These are phyloP conservation scores for Cynoglossus semilaevis DNA, from an alignment of 2,113 vertebrate species.

Conservation along the genomic window DNA sequence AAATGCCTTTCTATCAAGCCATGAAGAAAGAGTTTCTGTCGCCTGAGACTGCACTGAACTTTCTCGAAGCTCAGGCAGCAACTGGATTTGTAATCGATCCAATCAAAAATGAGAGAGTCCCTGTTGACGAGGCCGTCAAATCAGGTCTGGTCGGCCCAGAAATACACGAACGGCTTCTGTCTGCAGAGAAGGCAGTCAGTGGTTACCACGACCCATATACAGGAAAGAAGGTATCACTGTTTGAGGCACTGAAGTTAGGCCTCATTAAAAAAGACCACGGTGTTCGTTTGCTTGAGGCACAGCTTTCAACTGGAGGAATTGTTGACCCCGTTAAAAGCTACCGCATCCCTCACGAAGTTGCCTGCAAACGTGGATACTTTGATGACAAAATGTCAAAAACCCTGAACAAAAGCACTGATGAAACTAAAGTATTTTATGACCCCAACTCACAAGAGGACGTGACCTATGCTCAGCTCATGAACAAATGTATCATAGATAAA, in stretches of 20 bases:
- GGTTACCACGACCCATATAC: slow-evolving; percentile 93
- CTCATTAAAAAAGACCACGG: slow-evolving; percentile 86
- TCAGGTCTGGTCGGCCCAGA: slow-evolving; percentile 88
- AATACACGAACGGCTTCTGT: slow-evolving; percentile 89
- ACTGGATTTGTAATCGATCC: slow-evolving; percentile 86
- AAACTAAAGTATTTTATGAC: slow-evolving; percentile 81
- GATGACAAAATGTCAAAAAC: slow-evolving; percentile 76
- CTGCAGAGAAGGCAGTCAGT: slow-evolving; percentile 87
- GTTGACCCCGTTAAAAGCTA: slow-evolving; percentile 90
- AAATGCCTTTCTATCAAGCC: slow-evolving; percentile 85
- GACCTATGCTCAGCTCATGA: slow-evolving; percentile 83
- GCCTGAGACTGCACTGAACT: slow-evolving; percentile 74
- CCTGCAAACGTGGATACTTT: slow-evolving; percentile 85
- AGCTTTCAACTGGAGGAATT: slow-evolving; percentile 88
- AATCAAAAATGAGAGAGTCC: slow-evolving; percentile 75
- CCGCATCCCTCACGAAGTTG: slow-evolving; percentile 83
- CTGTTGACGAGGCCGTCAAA: slow-evolving; percentile 86
- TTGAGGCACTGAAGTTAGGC: slow-evolving; percentile 90
- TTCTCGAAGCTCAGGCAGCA: slow-evolving; percentile 92
- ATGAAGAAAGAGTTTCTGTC: slow-evolving; percentile 85
- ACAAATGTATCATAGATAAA: slow-evolving; percentile 80
- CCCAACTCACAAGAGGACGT: slow-evolving; percentile 79
- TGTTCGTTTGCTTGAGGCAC: slow-evolving; percentile 86
- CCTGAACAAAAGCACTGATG: slow-evolving; percentile 69
- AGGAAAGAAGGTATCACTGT: slow-evolving; percentile 85